These are phyloP conservation scores for Nasonia longicornis DNA, from an alignment of 1,140 invertebrate genomes.

Conservation along the genomic window DNA sequence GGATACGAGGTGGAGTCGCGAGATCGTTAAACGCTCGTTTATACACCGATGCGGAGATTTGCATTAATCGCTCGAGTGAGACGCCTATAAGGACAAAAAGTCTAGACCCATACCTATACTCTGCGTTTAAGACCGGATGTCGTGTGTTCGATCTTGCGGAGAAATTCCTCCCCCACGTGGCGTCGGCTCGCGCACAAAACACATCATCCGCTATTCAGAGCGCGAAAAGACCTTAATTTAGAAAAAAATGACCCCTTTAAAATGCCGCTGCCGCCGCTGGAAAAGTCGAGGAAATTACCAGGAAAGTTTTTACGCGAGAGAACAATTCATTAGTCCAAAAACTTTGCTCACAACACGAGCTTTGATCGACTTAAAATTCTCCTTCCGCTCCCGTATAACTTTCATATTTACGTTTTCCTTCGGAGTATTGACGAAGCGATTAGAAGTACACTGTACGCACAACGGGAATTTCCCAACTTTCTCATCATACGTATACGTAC, in stretches of 20 bases:
- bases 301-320: not conserved
- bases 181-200: not conserved
- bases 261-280: not conserved
- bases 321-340: slow-evolving; percentile 2
- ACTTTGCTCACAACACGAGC: not conserved
- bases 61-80: not conserved
- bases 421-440: no score
- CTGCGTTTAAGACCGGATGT: not conserved
- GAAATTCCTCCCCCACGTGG: not conserved
- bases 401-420: not conserved
- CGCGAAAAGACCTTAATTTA: slow-evolving; percentile 13
- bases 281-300: not conserved
- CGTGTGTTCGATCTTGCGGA: not conserved
- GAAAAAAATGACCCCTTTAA: not conserved
- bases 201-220: slow-evolving; percentile 8
- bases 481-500: not conserved
- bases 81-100: not conserved
- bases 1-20: not conserved
- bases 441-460: no score
- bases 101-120: not conserved
- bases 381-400: not conserved
- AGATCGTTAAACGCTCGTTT: not conserved
- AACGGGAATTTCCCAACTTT: not conserved
- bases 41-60: not conserved
- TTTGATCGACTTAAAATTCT: not conserved